A percentile compares a stretch with the other conserved stretches of the same genome.
These are phyloP conservation scores for Lordiphosa andalusiaca DNA, from an alignment of 2,888 invertebrate genomes.

Conservation along the genomic window DNA sequence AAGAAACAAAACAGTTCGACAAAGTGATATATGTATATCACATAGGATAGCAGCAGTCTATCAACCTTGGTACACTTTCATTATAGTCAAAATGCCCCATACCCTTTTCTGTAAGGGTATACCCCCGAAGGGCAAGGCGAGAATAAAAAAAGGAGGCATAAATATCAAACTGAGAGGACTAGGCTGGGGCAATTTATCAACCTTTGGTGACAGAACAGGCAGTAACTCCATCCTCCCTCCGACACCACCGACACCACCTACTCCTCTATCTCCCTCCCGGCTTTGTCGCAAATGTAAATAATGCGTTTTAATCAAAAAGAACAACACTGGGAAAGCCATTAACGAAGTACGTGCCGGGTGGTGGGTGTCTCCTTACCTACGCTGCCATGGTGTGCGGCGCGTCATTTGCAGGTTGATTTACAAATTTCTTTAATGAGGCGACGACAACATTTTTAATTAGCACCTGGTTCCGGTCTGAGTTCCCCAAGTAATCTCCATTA, in stretches of 20 bases:
- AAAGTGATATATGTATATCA: no score
- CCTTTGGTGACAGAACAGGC: slow-evolving; percentile 29
- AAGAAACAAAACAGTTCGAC: no score
- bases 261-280: not conserved
- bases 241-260: not conserved
- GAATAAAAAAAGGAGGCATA: not conserved
- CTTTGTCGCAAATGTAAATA: slow-evolving; percentile 54
- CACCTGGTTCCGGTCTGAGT: slow-evolving; percentile 49
- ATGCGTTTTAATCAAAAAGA: slow-evolving; percentile 57
- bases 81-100: no score
- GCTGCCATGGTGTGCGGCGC: slow-evolving; percentile 28
- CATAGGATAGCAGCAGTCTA: no score
- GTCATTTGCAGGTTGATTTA: slow-evolving; percentile 62
- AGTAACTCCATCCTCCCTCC: not conserved
- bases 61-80: not conserved
- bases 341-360: slow-evolving; percentile 81
- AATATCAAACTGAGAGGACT: not conserved
- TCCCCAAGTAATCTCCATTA: slow-evolving; percentile 51
- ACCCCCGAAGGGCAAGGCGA: no score
- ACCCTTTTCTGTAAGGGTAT: no score
- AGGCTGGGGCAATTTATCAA: slow-evolving; percentile 59
- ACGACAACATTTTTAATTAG: slow-evolving; percentile 79
- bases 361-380: slow-evolving; percentile 4
- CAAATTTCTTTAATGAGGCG: slow-evolving; percentile 78
- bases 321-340: slow-evolving; percentile 57